These are phyloP conservation scores for Aphidius gifuensis DNA, from an alignment of 1,140 invertebrate species.

Conservation along the genomic window DNA sequence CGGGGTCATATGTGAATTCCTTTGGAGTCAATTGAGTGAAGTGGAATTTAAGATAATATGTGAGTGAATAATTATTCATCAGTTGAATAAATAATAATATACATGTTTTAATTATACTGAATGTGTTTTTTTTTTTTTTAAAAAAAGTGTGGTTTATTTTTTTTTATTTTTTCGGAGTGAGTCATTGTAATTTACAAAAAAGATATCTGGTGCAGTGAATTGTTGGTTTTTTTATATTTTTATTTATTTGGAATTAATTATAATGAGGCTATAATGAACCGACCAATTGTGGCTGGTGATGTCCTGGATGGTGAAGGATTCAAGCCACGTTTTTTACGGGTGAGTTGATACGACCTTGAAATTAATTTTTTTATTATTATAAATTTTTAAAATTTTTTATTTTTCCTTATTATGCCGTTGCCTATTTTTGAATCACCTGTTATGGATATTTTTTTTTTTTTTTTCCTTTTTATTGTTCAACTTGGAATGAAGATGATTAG, in stretches of 20 bases:
- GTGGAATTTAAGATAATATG: no score
- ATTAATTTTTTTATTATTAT: conserved; percentile 1
- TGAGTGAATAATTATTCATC: no score
- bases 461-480: no score
- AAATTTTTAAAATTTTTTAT: conserved; percentile 2
- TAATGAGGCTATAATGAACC: conserved; percentile 45
- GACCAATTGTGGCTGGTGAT: conserved; percentile 51
- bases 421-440: conserved; percentile 2
- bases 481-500: no score
- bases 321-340: conserved; percentile 50
- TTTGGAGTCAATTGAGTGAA: no score
- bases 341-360: conserved; percentile 32
- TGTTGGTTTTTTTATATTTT: not conserved
- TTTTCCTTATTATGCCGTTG: not conserved
- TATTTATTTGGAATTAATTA: conserved; percentile 18
- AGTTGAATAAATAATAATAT: no score
- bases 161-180: no score
- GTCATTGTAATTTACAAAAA: no score
- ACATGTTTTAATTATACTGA: no score
- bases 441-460: not conserved
- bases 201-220: not conserved
- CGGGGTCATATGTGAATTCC: no score
- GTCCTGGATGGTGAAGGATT: conserved; percentile 46
- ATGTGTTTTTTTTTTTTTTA: no score
- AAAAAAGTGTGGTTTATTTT: no score